Evolutionary conservation across 2,888 invertebrate species (phyloP).

Genomic region (Petrophora chlorosata): DNA sequence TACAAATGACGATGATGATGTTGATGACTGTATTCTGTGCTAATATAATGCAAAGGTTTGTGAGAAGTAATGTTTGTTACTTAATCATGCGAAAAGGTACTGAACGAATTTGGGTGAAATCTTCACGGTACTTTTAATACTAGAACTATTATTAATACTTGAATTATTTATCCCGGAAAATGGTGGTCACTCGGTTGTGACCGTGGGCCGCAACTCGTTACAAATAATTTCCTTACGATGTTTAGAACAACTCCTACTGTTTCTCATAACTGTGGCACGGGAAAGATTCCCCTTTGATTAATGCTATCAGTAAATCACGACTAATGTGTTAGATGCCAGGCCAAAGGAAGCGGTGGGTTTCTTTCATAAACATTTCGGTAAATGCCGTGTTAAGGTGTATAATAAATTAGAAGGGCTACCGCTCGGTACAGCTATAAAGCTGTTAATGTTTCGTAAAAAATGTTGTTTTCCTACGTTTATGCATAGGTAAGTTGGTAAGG

Average conservation of each 20-base stretch:
- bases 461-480: slow-evolving; percentile 30
- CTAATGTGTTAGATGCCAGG: slow-evolving; percentile 51
- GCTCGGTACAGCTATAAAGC: slow-evolving; percentile 20
- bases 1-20: too few relatives aligned
- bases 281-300: slow-evolving; percentile 55
- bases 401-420: slow-evolving; percentile 36
- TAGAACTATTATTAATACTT: too few relatives aligned
- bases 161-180: too few relatives aligned
- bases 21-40: too few relatives aligned
- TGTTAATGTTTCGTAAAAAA: slow-evolving; percentile 37
- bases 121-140: too few relatives aligned
- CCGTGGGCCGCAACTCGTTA: too few relatives aligned
- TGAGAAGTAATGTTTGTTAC: too few relatives aligned
- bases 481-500: slow-evolving; percentile 5
- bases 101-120: too few relatives aligned
- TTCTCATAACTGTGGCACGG: slow-evolving; percentile 1
- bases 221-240: too few relatives aligned
- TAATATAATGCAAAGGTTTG: too few relatives aligned
- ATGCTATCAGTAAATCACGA: slow-evolving; percentile 65
- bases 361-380: slow-evolving; percentile 45
- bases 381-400: slow-evolving; percentile 40
- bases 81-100: too few relatives aligned
- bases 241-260: slow-evolving; percentile 11
- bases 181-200: too few relatives aligned
- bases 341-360: slow-evolving; percentile 44